A percentile compares a stretch with the other conserved stretches of the same genome.
Conservation (phyloP, 2,113 vertebrate species). For the Spermophilus dauricus region DNA sequence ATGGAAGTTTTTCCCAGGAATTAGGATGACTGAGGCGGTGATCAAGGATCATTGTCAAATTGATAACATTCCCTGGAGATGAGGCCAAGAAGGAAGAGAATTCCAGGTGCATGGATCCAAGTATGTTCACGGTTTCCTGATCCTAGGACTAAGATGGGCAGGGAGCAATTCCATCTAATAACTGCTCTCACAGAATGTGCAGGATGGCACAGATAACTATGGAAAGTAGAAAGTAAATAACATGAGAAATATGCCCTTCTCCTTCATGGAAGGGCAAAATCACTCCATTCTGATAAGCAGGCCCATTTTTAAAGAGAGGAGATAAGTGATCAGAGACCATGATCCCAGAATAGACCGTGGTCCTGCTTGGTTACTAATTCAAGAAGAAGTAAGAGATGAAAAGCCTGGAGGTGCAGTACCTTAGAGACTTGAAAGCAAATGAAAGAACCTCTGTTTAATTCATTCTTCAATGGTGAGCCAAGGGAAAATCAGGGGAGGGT, state of each 20-base stretch:
- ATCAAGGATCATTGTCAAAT: background rate
- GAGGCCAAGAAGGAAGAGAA: background rate
- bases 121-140: background rate
- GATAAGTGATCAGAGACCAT: background rate
- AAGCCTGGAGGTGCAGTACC: background rate
- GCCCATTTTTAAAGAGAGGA: background rate
- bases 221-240: background rate
- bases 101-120: rapidly evolving
- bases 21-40: too few relatives aligned
- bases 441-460: background rate
- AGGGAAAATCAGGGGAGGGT: background rate
- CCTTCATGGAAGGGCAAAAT: background rate
- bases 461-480: background rate
- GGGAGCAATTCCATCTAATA: background rate
- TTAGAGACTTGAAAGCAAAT: background rate
- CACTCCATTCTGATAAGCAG: background rate
- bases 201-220: background rate
- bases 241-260: background rate
- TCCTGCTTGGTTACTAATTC: background rate
- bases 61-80: background rate
- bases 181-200: rapidly evolving
- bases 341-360: background rate
- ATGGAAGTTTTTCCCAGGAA: background rate
- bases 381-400: background rate
- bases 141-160: background rate